Percentiles rank a stretch among this genome's conserved stretches.
phyloP scores from a whole-genome alignment of 2,797 vertebrate species.

The Pogonophryne albipinna region DNA sequence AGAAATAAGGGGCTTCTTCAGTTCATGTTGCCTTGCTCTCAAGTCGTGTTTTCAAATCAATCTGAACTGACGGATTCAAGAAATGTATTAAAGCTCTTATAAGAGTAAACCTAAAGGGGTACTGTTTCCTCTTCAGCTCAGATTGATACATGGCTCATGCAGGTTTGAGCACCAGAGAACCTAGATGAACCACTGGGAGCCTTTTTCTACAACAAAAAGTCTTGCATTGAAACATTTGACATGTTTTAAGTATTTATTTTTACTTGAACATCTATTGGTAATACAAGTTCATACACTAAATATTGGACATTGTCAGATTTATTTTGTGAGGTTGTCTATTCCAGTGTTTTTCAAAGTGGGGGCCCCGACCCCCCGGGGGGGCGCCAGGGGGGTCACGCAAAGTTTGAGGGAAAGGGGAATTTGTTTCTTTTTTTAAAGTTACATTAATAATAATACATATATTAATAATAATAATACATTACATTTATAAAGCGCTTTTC shows the following conservation, averaged over 20 bases:
- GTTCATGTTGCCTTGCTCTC: neutral
- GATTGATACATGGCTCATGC: neutral
- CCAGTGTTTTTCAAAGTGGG: too few species aligned
- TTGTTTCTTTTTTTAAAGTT: too few species aligned
- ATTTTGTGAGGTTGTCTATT: neutral
- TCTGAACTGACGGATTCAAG: neutral
- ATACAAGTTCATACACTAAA: neutral
- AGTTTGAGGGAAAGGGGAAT: too few species aligned
- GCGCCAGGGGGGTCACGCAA: too few species aligned
- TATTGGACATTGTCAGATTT: neutral
- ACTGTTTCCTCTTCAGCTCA: neutral
- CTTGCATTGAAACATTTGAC: neutral
- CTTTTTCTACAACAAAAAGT: neutral
- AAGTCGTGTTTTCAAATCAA: neutral
- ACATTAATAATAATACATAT: too few species aligned
- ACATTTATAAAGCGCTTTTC: too few species aligned
- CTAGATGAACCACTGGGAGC: neutral
- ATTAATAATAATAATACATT: too few species aligned
- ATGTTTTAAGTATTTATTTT: neutral
- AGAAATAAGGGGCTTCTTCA: slow-evolving; percentile 11
- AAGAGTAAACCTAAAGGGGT: neutral
- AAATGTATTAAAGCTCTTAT: neutral
- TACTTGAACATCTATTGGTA: neutral
- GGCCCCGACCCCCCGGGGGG: too few species aligned
- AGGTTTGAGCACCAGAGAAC: neutral